Conservation (phyloP, 2,888 invertebrate species). For the Microchrysa polita region DNA sequence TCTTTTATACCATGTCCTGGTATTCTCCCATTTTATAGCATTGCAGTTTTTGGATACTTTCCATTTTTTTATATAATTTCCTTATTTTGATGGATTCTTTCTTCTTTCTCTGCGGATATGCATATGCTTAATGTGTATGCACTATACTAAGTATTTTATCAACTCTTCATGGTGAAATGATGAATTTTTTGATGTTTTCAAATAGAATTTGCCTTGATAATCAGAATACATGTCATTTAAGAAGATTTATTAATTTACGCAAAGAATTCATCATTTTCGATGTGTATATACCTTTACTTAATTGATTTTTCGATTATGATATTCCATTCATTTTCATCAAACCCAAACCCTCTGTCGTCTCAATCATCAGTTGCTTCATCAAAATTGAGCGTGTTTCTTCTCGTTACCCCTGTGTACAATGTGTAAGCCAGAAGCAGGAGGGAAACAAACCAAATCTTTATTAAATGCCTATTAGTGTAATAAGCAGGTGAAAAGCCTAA, state of each 20-base stretch:
- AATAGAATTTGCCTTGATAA: not conserved
- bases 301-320: not conserved
- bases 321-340: constrained; percentile 5
- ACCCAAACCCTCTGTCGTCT: too few relatives aligned
- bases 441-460: too few relatives aligned
- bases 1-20: constrained; percentile 21
- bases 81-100: constrained; percentile 6
- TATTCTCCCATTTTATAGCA: constrained; percentile 24
- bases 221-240: not conserved
- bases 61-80: not conserved
- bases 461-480: too few relatives aligned
- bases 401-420: not conserved
- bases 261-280: not conserved
- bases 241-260: not conserved
- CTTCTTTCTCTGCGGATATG: constrained; percentile 15
- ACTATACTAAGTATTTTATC: not conserved
- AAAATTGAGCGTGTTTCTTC: constrained; percentile 7
- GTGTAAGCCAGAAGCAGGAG: too few relatives aligned
- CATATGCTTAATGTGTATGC: constrained; percentile 41
- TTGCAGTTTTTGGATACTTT: constrained; percentile 14
- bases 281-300: constrained; percentile 4
- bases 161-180: not conserved
- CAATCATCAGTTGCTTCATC: not conserved
- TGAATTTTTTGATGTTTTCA: constrained; percentile 29
- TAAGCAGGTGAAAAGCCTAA: too few relatives aligned